These are phyloP conservation scores for Rhagophthalmus giganteus DNA, from an alignment of 2,888 invertebrate genomes.

Conservation along the genomic window DNA sequence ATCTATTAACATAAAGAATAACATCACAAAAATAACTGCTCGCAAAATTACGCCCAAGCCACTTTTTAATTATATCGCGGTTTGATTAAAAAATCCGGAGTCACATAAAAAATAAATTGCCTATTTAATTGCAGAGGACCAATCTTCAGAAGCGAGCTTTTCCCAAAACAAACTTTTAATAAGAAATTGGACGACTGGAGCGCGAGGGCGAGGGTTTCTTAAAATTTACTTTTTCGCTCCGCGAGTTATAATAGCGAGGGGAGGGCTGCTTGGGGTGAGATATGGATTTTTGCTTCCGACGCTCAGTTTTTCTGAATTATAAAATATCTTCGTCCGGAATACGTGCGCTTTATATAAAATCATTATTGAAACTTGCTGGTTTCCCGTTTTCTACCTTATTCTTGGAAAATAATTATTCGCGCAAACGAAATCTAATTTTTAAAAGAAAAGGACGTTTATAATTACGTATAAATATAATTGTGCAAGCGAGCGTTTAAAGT, in stretches of 20 bases:
- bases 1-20: conserved; percentile 22
- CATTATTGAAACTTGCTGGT: conserved; percentile 36
- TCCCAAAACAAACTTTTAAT: conserved; percentile 32
- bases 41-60: conserved; percentile 29
- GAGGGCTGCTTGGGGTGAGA: conserved; percentile 50
- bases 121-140: conserved; percentile 52
- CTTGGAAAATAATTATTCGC: not conserved
- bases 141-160: conserved; percentile 9
- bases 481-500: too few species aligned
- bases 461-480: too few species aligned
- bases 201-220: conserved; percentile 48
- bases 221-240: conserved; percentile 57
- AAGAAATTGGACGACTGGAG: conserved; percentile 48
- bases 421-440: not conserved
- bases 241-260: conserved; percentile 56
- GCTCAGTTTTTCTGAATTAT: conserved; percentile 55
- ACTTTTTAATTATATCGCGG: conserved; percentile 47
- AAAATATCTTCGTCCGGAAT: conserved; percentile 50
- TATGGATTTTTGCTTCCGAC: conserved; percentile 57
- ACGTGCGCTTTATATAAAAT: conserved; percentile 39
- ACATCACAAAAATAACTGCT: conserved; percentile 20
- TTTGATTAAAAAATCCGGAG: conserved; percentile 55
- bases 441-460: not conserved
- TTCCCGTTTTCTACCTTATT: conserved; percentile 9
- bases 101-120: conserved; percentile 56